These are phyloP conservation scores for Oxystoma pomonae DNA, from an alignment of 2,888 invertebrate species.

Conservation along the genomic window DNA sequence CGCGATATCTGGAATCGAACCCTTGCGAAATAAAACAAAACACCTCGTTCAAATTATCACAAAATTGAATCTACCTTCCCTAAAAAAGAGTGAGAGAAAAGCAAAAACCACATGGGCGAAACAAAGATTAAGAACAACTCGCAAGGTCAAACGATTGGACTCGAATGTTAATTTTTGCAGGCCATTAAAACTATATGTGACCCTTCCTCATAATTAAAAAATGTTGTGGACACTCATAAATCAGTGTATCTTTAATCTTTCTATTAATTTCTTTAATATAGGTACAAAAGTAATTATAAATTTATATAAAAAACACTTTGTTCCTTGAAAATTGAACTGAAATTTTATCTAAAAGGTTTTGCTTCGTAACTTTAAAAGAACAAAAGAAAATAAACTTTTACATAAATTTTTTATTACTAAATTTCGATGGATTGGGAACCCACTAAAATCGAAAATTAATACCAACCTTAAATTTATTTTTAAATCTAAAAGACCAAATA, in stretches of 20 bases:
- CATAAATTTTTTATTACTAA: too few relatives aligned
- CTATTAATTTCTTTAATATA: constrained; percentile 17
- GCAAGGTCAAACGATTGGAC: neutral
- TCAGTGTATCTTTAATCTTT: constrained; percentile 18
- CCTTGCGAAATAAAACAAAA: neutral
- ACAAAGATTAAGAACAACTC: neutral
- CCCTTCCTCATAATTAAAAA: constrained; percentile 23
- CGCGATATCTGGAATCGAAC: neutral
- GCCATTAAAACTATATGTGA: constrained; percentile 4
- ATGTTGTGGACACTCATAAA: constrained; percentile 20
- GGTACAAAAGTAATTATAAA: neutral
- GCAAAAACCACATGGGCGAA: neutral
- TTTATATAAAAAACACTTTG: neutral
- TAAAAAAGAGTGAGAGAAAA: neutral
- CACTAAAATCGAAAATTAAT: too few relatives aligned
- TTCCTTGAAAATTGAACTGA: neutral
- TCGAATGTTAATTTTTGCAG: neutral
- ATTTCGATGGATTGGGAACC: too few relatives aligned
- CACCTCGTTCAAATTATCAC: neutral
- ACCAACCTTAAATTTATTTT: too few relatives aligned
- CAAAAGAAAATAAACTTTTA: too few relatives aligned
- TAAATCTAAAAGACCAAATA: too few relatives aligned
- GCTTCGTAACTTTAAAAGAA: too few relatives aligned
- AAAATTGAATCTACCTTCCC: neutral
- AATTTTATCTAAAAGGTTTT: too few relatives aligned